These are phyloP conservation scores for Phycodurus eques DNA, from an alignment of 2,113 vertebrate species.

Conservation along the genomic window DNA sequence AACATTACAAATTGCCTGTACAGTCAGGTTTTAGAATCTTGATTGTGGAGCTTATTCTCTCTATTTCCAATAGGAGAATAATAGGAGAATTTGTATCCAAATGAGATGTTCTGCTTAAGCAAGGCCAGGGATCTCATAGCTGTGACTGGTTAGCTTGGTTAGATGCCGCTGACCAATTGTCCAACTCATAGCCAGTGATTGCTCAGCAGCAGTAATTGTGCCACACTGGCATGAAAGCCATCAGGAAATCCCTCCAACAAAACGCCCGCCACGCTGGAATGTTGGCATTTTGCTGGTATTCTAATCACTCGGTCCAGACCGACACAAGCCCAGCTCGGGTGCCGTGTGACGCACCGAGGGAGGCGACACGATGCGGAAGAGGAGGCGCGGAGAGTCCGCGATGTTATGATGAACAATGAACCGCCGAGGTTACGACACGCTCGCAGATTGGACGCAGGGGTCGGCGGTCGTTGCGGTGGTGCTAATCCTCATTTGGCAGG, in stretches of 20 bases:
- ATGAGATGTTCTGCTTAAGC: background rate
- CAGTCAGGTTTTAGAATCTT: no score
- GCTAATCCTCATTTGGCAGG: conserved; percentile 65
- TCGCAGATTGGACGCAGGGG: conserved; percentile 36
- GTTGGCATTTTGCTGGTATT: conserved; percentile 54
- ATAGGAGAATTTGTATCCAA: background rate
- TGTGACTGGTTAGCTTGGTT: background rate
- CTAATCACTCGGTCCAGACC: conserved; percentile 18
- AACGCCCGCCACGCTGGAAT: conserved; percentile 64
- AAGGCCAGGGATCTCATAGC: no score
- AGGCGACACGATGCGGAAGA: conserved; percentile 34
- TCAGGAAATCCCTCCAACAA: conserved; percentile 71
- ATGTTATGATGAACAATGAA: conserved; percentile 36
- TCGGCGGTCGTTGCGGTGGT: conserved; percentile 36
- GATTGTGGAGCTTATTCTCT: no score
- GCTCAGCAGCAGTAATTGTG: conserved; percentile 56
- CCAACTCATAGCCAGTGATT: conserved; percentile 52
- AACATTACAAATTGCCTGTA: no score
- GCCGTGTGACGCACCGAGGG: conserved; percentile 57
- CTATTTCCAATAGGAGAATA: no score
- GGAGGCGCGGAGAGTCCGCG: conserved; percentile 16
- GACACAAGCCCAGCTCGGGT: conserved; percentile 15
- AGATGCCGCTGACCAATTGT: conserved; percentile 26
- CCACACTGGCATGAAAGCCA: conserved; percentile 55
- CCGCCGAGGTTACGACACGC: conserved; percentile 32